Conservation (phyloP, 2,888 invertebrate genomes). For the Diploptera punctata region DNA sequence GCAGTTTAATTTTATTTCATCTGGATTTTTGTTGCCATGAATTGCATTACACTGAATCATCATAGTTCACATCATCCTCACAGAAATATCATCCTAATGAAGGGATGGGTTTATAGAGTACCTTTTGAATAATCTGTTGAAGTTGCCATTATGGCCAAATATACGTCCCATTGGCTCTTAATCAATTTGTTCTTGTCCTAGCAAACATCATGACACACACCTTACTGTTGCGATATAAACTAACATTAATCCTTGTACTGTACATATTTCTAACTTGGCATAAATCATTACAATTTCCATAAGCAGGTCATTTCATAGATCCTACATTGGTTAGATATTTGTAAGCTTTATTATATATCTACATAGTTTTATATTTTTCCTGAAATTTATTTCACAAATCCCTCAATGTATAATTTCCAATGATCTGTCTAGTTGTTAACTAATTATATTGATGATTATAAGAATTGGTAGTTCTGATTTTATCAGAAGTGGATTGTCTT, state of each 20-base stretch:
- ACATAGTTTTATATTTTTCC: neutral
- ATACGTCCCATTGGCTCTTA: neutral
- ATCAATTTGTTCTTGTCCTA: neutral
- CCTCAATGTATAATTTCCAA: conserved; percentile 18
- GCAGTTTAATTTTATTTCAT: neutral
- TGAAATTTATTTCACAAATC: conserved; percentile 15
- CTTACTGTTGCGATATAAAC: conserved; percentile 11
- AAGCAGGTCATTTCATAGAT: neutral
- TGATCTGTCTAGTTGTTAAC: conserved; percentile 14
- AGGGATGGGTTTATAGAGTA: neutral
- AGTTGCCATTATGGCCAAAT: conserved; percentile 4
- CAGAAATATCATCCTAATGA: neutral
- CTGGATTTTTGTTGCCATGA: neutral
- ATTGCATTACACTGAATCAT: conserved; percentile 2
- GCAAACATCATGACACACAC: conserved; percentile 29
- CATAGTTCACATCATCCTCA: neutral
- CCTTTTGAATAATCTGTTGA: neutral
- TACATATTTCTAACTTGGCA: conserved; percentile 16
- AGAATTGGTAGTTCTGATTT: neutral
- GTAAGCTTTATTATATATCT: conserved; percentile 1
- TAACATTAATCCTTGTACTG: conserved; percentile 5
- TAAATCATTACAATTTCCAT: conserved; percentile 2
- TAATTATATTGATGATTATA: neutral
- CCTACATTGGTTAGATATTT: neutral
- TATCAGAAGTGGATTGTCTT: conserved; percentile 18